Base-by-base conservation (phyloP, 1,140 invertebrate species). In the Pomacea maculata region DNA sequence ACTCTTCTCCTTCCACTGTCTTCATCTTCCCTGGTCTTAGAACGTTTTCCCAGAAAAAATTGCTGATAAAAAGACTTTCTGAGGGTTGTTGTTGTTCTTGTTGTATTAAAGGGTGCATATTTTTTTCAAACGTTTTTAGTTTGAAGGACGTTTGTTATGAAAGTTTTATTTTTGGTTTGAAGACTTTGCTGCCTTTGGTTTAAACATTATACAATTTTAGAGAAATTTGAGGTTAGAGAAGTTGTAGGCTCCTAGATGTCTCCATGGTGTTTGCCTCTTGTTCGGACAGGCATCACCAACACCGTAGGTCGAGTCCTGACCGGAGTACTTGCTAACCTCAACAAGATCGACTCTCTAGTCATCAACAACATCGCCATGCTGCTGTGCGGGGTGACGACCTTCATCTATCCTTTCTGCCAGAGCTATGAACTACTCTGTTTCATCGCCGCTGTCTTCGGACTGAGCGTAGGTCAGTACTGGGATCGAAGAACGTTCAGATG, bases 321-420 rank as follows among this genome's bases (percentile, higher is more conserved):
- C 64, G 94, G 94, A 7, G 88, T 91, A 79, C 77, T 94, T 52
- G 92, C 93, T 10, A 93, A 94, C 86, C 79, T 89, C 15, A 86
- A 85, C 67, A 89, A 86, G 83, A 95, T 99, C 79, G 95, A 97
- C 91, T 96, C 97, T 0, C 92, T 99, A 29, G 92, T 97, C 75
- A 94, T 99, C 63, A 99, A 99, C 92, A 99, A 99, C 89, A 93
- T 98, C 79, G 98, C 97, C 89, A 93, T 99, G 73, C 92, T 98
- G 75, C 93, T 98, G 78, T 96, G 96, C 76, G 98, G 97, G 45
- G 90, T 99, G 64, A 94, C 96, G 10, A 96, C 98, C 10, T 94
- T 95, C 5, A 83, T 95, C 21, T 96, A 95, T 14, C 97, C 98
- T 2, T 94, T 99, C 83, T 97, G 96, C 88, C 89, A 92, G 70